A percentile compares a stretch with the other conserved stretches of the same genome.
Evolutionary conservation across 2,888 invertebrate genomes (phyloP).

Genomic region (Sarcophaga variegata): DNA sequence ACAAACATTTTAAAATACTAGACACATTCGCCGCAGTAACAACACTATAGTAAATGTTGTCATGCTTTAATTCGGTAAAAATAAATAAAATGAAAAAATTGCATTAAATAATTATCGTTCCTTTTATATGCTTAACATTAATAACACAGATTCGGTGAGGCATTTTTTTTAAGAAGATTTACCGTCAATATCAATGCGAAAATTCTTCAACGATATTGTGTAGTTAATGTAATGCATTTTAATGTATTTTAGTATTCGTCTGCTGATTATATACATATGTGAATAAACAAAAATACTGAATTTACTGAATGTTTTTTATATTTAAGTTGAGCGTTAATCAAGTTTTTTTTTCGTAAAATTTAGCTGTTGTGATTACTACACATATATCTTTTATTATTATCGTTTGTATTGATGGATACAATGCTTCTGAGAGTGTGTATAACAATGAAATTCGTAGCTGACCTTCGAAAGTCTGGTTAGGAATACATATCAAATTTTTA

Average conservation of each 20-base stretch:
- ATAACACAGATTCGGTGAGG: no score
- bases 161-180: no score
- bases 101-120: no score
- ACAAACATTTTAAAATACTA: conserved; percentile 16
- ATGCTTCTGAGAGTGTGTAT: not conserved
- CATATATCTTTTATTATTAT: no score
- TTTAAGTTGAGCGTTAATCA: conserved; percentile 40
- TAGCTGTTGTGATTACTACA: not conserved
- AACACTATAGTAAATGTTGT: not conserved
- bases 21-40: not conserved
- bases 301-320: conserved; percentile 10
- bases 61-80: not conserved
- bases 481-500: conserved; percentile 35
- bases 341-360: conserved; percentile 24
- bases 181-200: no score
- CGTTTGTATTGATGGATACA: no score
- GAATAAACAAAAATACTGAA: not conserved
- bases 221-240: no score
- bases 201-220: not conserved
- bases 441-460: conserved; percentile 40
- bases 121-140: no score
- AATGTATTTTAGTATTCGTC: not conserved
- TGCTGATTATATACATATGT: not conserved
- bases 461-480: conserved; percentile 60
- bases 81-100: no score